Evolutionary conservation across 2,797 vertebrate genomes (phyloP).

Genomic region (Prionace glauca): DNA sequence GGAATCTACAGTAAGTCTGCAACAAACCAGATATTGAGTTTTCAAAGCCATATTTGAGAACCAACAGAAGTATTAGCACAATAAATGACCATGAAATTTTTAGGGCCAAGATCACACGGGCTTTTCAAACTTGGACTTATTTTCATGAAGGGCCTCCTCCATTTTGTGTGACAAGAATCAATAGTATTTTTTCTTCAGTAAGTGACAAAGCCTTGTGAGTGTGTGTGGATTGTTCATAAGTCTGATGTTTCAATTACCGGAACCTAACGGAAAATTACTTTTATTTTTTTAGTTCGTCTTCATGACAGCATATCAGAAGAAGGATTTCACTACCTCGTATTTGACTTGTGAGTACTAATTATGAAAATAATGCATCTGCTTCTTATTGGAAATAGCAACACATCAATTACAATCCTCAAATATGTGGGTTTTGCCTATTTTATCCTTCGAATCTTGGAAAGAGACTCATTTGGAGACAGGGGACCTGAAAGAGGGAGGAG

Average conservation of each 20-base stretch:
- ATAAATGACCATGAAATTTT: background rate
- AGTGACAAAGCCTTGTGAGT: background rate
- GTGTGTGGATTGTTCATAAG: background rate
- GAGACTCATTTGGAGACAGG: background rate
- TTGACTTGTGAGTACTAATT: slow-evolving; percentile 85
- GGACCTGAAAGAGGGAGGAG: background rate
- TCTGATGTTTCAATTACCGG: background rate
- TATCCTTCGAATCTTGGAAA: background rate
- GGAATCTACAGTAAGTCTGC: background rate
- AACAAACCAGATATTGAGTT: background rate
- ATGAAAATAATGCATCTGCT: background rate
- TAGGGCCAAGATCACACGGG: background rate
- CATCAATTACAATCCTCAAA: background rate
- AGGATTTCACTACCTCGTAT: slow-evolving; percentile 96
- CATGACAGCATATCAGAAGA: slow-evolving; percentile 99
- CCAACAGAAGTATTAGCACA: background rate
- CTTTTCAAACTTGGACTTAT: background rate
- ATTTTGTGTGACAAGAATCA: background rate
- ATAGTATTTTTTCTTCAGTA: background rate
- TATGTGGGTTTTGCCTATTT: background rate
- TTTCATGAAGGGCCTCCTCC: background rate
- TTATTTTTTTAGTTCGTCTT: slow-evolving; percentile 73
- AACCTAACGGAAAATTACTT: background rate
- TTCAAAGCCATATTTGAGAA: background rate
- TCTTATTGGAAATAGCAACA: background rate